A percentile compares a stretch with the other conserved stretches of the same genome.
phyloP scores from a whole-genome alignment of 1,140 invertebrate species.

The Manduca sexta region DNA sequence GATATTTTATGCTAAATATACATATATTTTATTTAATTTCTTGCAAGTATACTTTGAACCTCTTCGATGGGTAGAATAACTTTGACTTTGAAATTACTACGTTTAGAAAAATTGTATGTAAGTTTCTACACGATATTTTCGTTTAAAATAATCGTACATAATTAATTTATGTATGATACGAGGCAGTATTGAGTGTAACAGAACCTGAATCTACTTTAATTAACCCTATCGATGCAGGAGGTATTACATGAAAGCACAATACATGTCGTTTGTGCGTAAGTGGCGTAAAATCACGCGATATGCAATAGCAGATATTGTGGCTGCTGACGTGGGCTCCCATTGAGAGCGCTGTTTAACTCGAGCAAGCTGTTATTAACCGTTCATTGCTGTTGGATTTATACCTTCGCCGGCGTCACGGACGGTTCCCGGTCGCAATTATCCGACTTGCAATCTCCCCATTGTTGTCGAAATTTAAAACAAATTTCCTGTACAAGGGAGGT shows the following conservation, averaged over 20 bases:
- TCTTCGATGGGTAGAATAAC: no score
- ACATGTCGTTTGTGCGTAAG: conserved; percentile 14
- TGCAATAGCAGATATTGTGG: conserved; percentile 26
- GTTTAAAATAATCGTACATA: no score
- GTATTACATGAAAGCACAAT: not conserved
- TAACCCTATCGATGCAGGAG: no score
- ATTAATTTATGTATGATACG: no score
- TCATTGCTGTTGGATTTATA: conserved; percentile 49
- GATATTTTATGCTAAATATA: no score
- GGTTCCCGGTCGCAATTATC: conserved; percentile 62
- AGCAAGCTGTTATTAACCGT: conserved; percentile 54
- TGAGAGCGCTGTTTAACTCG: conserved; percentile 38
- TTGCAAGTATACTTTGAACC: no score
- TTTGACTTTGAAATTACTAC: no score
- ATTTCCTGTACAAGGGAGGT: conserved; percentile 66
- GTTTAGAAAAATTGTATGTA: no score
- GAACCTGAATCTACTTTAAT: no score
- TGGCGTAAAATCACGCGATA: conserved; percentile 26
- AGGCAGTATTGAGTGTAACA: no score
- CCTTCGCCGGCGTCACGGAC: conserved; percentile 44
- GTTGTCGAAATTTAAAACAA: conserved; percentile 72
- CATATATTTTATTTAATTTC: no score
- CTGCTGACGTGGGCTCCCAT: conserved; percentile 34
- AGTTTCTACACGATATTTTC: no score
- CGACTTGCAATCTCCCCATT: conserved; percentile 59